These are phyloP conservation scores for Cheilosia vulpina DNA, from an alignment of 2,888 invertebrate genomes.

Conservation along the genomic window DNA sequence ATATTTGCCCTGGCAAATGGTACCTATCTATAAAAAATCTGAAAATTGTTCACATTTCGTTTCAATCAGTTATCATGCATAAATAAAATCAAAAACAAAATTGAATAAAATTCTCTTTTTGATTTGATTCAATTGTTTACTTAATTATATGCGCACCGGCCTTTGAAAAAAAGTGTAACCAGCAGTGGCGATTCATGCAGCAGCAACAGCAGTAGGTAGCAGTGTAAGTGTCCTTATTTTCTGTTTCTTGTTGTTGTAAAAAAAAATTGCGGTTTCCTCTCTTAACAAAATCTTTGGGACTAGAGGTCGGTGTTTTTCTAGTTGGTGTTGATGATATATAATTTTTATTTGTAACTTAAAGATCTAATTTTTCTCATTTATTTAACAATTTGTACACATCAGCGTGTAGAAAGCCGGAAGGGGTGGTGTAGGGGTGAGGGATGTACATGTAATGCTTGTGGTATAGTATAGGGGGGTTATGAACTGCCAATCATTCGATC, in stretches of 20 bases:
- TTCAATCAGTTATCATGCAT: background rate
- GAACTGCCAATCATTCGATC: constrained; percentile 45
- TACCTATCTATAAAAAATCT: constrained; percentile 59
- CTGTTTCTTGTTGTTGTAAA: background rate
- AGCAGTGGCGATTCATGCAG: constrained; percentile 25
- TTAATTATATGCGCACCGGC: constrained; percentile 55
- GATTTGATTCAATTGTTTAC: constrained; percentile 20
- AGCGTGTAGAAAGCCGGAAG: constrained; percentile 22
- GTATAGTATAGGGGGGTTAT: constrained; percentile 10
- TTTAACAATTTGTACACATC: constrained; percentile 55
- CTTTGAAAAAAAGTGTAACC: constrained; percentile 44
- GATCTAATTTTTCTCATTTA: constrained; percentile 31
- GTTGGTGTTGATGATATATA: constrained; percentile 13
- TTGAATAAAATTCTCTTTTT: constrained; percentile 2
- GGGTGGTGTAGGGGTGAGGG: background rate
- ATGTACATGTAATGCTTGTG: constrained; percentile 14
- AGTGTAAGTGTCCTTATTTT: constrained; percentile 17
- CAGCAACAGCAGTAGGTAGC: constrained; percentile 35
- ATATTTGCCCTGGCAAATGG: constrained; percentile 42
- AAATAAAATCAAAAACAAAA: constrained; percentile 9
- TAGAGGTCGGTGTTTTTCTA: constrained; percentile 31
- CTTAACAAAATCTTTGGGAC: constrained; percentile 61
- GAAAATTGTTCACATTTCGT: constrained; percentile 25
- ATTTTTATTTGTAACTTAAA: constrained; percentile 23
- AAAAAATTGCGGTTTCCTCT: constrained; percentile 1